These are phyloP conservation scores for Mycogona germanica DNA, from an alignment of 2,888 invertebrate species.

Conservation along the genomic window DNA sequence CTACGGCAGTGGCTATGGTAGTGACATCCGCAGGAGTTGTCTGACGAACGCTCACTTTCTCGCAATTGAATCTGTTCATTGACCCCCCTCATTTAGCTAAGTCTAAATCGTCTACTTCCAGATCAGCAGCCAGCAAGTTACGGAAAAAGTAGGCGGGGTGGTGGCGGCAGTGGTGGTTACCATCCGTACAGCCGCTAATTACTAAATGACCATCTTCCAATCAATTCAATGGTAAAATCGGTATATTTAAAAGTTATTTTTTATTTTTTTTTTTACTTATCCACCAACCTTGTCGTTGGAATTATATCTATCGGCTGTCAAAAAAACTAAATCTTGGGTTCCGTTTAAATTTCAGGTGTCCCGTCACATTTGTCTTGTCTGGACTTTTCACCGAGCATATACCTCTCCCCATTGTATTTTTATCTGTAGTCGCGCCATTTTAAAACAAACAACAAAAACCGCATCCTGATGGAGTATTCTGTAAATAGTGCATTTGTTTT, in stretches of 20 bases:
- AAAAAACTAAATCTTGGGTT: neutral
- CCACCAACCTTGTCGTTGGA: too few relatives aligned
- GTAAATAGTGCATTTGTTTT: slow-evolving; percentile 16
- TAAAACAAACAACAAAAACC: too few relatives aligned
- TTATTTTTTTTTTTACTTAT: too few relatives aligned
- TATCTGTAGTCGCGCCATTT: slow-evolving; percentile 6
- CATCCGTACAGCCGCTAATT: slow-evolving; percentile 22
- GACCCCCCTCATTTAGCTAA: slow-evolving; percentile 16
- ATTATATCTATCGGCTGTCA: too few relatives aligned
- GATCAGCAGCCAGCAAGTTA: slow-evolving; percentile 20
- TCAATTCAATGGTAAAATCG: slow-evolving; percentile 6
- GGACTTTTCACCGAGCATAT: too few relatives aligned
- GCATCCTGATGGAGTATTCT: too few relatives aligned
- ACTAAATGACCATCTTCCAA: slow-evolving; percentile 9
- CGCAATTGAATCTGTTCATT: slow-evolving; percentile 11
- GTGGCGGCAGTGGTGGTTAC: slow-evolving; percentile 19
- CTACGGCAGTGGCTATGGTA: slow-evolving; percentile 43
- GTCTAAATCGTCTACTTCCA: slow-evolving; percentile 15
- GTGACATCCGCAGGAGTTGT: slow-evolving; percentile 13
- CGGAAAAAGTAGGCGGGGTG: slow-evolving; percentile 20
- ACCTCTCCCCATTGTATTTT: slow-evolving; percentile 10
- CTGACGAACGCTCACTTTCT: neutral
- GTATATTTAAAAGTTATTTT: too few relatives aligned
- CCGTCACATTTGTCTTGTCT: too few relatives aligned
- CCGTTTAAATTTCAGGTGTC: slow-evolving; percentile 4